These are phyloP conservation scores for Coryphaenoides rupestris DNA, from an alignment of 2,113 vertebrate genomes.

Conservation along the genomic window DNA sequence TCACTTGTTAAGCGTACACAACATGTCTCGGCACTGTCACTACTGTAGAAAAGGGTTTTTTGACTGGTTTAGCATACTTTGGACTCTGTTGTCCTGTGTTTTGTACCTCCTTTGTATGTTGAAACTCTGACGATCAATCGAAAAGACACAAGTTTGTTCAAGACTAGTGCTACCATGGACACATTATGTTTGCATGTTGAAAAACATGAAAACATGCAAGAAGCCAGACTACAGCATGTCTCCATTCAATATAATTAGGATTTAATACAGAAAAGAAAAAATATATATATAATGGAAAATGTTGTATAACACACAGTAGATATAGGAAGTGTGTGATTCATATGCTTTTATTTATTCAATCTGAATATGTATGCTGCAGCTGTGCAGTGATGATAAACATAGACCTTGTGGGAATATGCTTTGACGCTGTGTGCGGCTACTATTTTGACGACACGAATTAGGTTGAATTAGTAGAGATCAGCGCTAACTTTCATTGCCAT, in stretches of 20 bases:
- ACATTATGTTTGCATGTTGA: constrained; percentile 16
- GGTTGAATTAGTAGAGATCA: constrained; percentile 23
- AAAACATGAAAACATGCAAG: neutral
- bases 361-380: constrained; percentile 18
- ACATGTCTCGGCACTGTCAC: too few relatives aligned
- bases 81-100: too few relatives aligned
- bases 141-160: too few relatives aligned
- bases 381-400: constrained; percentile 34
- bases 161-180: neutral
- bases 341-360: constrained; percentile 6
- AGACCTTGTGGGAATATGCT: constrained; percentile 2
- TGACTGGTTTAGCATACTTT: too few relatives aligned
- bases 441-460: constrained; percentile 5
- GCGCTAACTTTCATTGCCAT: constrained; percentile 20
- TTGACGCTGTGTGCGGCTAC: constrained; percentile 24
- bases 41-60: too few relatives aligned
- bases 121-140: too few relatives aligned
- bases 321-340: constrained; percentile 11
- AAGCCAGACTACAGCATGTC: constrained; percentile 34
- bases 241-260: constrained; percentile 9
- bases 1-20: too few relatives aligned
- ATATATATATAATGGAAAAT: too few relatives aligned
- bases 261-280: constrained; percentile 6
- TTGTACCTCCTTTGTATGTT: too few relatives aligned
- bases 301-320: constrained; percentile 10